These are phyloP conservation scores for Drosophila buzzatii DNA, from an alignment of 2,888 invertebrate genomes.

Conservation along the genomic window DNA sequence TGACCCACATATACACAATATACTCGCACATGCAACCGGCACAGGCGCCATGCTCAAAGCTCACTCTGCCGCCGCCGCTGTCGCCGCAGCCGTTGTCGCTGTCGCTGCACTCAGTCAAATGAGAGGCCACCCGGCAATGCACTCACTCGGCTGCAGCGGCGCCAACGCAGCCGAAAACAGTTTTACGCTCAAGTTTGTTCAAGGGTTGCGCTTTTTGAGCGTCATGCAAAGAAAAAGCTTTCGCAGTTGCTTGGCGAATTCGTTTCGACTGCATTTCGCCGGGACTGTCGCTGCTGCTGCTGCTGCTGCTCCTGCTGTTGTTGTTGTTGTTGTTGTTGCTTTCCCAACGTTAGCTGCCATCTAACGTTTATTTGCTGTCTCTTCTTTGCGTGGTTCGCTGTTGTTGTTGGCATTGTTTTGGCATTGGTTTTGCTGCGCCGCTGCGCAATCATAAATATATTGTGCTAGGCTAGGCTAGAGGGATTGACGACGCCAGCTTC, in stretches of 20 bases:
- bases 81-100: background rate
- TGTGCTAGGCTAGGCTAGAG: slow-evolving; percentile 68
- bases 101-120: slow-evolving; percentile 5
- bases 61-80: slow-evolving; percentile 10
- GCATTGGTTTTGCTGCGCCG: slow-evolving; percentile 31
- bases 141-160: slow-evolving; percentile 30
- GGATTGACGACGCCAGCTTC: slow-evolving; percentile 10
- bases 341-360: slow-evolving; percentile 45
- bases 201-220: slow-evolving; percentile 59
- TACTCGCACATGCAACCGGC: slow-evolving; percentile 48
- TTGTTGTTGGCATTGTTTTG: slow-evolving; percentile 13
- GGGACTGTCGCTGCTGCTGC: slow-evolving; percentile 27
- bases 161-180: slow-evolving; percentile 45
- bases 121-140: slow-evolving; percentile 29
- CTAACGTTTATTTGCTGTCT: slow-evolving; percentile 38
- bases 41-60: slow-evolving; percentile 61
- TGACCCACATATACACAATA: slow-evolving; percentile 78
- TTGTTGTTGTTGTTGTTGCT: background rate
- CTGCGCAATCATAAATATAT: slow-evolving; percentile 74
- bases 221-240: slow-evolving; percentile 50
- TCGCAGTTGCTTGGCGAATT: slow-evolving; percentile 42
- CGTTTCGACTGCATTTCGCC: slow-evolving; percentile 39
- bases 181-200: slow-evolving; percentile 56
- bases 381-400: slow-evolving; percentile 13
- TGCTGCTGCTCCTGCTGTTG: slow-evolving; percentile 14